Conservation (phyloP, 2,113 vertebrate genomes). For the Gymnogyps californianus region DNA sequence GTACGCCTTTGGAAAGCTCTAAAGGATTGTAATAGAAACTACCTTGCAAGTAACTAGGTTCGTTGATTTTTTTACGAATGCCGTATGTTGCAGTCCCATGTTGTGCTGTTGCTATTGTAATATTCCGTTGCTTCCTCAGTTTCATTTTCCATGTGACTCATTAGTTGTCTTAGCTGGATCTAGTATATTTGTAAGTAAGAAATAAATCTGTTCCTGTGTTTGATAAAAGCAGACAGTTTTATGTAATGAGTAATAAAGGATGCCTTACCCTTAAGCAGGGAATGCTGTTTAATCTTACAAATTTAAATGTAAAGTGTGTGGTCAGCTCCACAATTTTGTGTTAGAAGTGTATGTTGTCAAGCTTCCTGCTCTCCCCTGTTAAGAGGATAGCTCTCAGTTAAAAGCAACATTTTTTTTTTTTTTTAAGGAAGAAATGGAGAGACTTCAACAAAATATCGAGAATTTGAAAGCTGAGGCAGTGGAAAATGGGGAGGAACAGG, state of each 20-base stretch:
- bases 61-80: not conserved
- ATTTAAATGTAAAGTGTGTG: not conserved
- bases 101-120: not conserved
- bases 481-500: conserved; percentile 82
- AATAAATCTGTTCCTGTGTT: not conserved
- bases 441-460: conserved; percentile 88
- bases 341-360: not conserved
- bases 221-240: not conserved
- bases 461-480: conserved; percentile 78
- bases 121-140: not conserved
- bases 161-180: not conserved
- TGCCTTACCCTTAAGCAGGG: not conserved
- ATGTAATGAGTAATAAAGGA: not conserved
- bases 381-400: not conserved
- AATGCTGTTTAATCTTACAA: not conserved
- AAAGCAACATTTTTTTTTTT: not conserved
- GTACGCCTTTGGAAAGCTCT: not conserved
- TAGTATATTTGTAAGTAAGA: not conserved
- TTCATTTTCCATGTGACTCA: not conserved
- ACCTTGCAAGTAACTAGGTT: not conserved
- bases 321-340: not conserved
- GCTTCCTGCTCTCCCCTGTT: not conserved
- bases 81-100: accelerated
- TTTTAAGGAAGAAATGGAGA: conserved; percentile 90
- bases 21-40: not conserved